Percentiles rank a stretch among this genome's conserved stretches.
Evolutionary conservation across 2,113 vertebrate genomes (phyloP).

Genomic region (Thamnophis sirtalis): DNA sequence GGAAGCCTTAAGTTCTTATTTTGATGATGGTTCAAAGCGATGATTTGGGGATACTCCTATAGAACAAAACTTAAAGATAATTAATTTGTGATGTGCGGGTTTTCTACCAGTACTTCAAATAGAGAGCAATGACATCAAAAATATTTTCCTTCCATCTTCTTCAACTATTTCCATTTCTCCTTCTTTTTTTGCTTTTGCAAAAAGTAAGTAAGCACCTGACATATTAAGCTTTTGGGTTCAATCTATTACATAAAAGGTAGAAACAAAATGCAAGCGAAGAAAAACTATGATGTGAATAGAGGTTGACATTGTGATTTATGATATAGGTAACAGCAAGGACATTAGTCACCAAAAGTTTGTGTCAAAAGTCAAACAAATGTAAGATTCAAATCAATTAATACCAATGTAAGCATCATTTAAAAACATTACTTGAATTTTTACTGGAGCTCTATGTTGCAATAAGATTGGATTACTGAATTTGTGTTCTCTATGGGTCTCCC

Average conservation of each 20-base stretch:
- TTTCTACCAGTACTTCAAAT: background rate
- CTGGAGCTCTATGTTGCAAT: background rate
- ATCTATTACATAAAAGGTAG: constrained; percentile 7
- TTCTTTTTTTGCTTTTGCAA: background rate
- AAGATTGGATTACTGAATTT: background rate
- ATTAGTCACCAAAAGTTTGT: background rate
- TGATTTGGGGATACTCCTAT: background rate
- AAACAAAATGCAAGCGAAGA: background rate
- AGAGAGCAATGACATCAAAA: background rate
- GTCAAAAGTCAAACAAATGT: no score
- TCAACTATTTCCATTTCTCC: background rate
- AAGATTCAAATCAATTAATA: no score
- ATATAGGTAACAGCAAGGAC: constrained; percentile 16
- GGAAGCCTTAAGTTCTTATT: background rate
- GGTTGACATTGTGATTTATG: constrained; percentile 12
- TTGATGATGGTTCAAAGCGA: background rate
- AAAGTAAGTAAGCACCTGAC: background rate
- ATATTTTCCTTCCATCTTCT: background rate
- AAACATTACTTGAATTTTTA: background rate
- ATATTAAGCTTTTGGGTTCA: background rate
- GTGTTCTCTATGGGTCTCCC: background rate
- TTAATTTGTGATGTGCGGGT: background rate
- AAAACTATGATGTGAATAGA: constrained; percentile 7
- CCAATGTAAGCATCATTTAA: background rate
- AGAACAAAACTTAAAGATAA: background rate